phyloP scores from a whole-genome alignment of 2,888 invertebrate genomes.

The Conistra vaccinii region DNA sequence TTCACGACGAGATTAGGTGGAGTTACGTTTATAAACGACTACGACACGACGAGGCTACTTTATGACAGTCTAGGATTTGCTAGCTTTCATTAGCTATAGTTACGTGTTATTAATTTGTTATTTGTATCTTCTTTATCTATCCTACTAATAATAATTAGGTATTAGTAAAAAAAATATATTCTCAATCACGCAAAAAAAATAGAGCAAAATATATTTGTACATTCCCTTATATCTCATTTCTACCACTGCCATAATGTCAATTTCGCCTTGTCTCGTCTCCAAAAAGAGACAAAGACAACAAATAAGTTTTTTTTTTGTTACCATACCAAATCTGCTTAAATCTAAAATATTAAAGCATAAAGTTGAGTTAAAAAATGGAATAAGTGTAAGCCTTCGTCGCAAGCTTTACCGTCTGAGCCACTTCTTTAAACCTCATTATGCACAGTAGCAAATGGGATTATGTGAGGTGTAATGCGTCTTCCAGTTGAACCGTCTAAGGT shows the following conservation, averaged over 20 bases:
- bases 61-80: background rate
- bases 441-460: conserved; percentile 70
- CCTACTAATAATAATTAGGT: no score
- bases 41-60: no score
- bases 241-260: background rate
- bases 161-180: no score
- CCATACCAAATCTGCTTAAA: conserved; percentile 9
- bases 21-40: background rate
- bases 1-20: conserved; percentile 39
- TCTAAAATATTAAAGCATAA: conserved; percentile 20
- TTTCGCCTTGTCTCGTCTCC: background rate
- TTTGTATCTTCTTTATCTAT: background rate
- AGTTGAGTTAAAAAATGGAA: conserved; percentile 32
- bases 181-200: no score
- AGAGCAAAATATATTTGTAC: background rate
- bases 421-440: conserved; percentile 67
- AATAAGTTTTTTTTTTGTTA: conserved; percentile 3
- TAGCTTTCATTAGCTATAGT: background rate
- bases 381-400: conserved; percentile 11
- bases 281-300: background rate
- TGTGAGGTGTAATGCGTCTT: conserved; percentile 69
- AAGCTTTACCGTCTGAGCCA: conserved; percentile 26
- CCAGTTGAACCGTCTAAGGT: conserved; percentile 62
- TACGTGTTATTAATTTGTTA: conserved; percentile 2
- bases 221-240: background rate